A percentile compares a stretch with the other conserved stretches of the same genome.
Evolutionary conservation across 1,140 invertebrate species (phyloP).

Genomic region (Dufourea novaeangliae): DNA sequence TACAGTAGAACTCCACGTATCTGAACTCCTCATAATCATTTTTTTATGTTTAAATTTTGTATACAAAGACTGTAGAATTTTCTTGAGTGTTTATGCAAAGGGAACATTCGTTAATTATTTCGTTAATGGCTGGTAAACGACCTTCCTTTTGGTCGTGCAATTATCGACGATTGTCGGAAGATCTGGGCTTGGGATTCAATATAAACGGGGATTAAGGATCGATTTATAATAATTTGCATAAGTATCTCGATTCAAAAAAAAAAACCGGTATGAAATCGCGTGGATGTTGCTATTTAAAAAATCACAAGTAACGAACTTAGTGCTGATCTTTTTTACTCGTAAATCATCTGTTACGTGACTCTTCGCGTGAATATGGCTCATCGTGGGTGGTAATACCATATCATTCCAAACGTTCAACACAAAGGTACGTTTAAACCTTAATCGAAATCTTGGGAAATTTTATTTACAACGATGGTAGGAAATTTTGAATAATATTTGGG

Average conservation of each 20-base stretch:
- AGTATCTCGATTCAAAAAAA: constrained; percentile 30
- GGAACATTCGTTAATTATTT: constrained; percentile 49
- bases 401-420: constrained; percentile 1
- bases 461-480: too few species aligned
- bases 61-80: background rate
- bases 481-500: too few species aligned
- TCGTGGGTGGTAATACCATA: constrained; percentile 10
- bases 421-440: too few species aligned
- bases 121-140: constrained; percentile 11
- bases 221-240: constrained; percentile 59
- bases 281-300: constrained; percentile 54
- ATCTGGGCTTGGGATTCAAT: background rate
- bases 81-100: background rate
- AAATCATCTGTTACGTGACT: constrained; percentile 66
- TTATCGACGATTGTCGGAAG: constrained; percentile 27
- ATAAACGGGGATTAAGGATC: constrained; percentile 39
- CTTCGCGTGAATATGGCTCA: constrained; percentile 30
- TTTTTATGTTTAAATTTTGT: background rate
- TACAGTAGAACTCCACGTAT: too few species aligned
- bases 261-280: constrained; percentile 46
- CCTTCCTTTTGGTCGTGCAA: background rate
- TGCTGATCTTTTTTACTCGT: constrained; percentile 51
- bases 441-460: too few species aligned
- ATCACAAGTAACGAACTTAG: constrained; percentile 36
- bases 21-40: background rate